These are phyloP conservation scores for Siniperca knerii DNA, from an alignment of 2,113 vertebrate genomes.

Conservation along the genomic window DNA sequence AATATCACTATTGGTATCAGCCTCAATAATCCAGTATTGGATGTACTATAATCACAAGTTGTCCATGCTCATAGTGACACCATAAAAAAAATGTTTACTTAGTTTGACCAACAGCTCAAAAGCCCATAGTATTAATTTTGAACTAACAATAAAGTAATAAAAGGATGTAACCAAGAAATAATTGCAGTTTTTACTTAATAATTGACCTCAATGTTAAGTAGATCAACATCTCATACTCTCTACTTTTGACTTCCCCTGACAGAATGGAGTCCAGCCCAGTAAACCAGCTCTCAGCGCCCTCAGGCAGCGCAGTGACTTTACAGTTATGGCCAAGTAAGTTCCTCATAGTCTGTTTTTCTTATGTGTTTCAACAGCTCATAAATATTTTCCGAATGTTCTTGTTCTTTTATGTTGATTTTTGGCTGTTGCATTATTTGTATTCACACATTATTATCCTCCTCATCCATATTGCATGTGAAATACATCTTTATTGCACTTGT, in stretches of 20 bases:
- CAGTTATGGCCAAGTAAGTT: slow-evolving; percentile 95
- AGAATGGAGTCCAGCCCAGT: slow-evolving; percentile 91
- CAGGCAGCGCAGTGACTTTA: slow-evolving; percentile 93
- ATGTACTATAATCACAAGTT: not conserved
- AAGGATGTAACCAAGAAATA: not conserved
- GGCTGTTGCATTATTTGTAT: slow-evolving; percentile 7
- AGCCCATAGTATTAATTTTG: not conserved
- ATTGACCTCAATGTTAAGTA: not conserved
- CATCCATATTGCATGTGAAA: not conserved
- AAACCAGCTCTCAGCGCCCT: slow-evolving; percentile 85
- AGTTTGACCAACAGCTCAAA: not conserved
- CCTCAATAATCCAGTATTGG: not conserved
- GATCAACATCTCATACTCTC: not conserved
- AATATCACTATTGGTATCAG: not conserved
- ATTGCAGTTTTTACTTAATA: not conserved
- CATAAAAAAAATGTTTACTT: not conserved
- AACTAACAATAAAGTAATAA: not conserved
- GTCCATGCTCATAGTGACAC: not conserved
- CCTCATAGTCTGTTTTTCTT: not conserved
- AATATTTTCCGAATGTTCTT: slow-evolving; percentile 7
- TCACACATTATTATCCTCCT: not conserved
- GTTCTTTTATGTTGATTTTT: slow-evolving; percentile 8
- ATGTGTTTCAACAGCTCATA: not conserved
- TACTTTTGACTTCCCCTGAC: slow-evolving; percentile 19
- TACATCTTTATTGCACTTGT: not conserved